Evolutionary conservation across 2,113 vertebrate species (phyloP).

Genomic region (Scopus umbretta): DNA sequence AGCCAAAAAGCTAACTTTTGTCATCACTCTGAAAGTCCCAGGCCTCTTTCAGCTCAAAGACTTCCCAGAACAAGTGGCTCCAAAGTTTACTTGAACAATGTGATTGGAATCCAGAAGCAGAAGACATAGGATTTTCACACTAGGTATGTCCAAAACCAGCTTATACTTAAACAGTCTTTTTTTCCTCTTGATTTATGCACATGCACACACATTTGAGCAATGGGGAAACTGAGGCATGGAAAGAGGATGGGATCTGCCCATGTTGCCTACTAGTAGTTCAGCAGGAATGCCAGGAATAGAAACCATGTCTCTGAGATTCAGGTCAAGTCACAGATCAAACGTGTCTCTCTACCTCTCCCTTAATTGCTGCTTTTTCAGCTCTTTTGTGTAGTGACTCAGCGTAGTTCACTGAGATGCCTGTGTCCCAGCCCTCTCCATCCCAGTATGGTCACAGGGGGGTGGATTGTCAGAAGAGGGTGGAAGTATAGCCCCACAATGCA

Average conservation of each 20-base stretch:
- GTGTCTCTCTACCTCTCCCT: not conserved
- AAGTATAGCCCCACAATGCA: not conserved
- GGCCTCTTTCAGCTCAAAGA: not conserved
- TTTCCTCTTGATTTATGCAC: not conserved
- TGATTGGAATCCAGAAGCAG: not conserved
- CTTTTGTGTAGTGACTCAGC: not conserved
- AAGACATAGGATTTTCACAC: not conserved
- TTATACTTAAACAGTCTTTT: not conserved
- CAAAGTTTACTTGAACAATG: not conserved
- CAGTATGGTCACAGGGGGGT: not conserved
- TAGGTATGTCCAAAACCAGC: not conserved
- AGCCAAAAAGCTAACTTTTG: not conserved
- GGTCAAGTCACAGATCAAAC: not conserved
- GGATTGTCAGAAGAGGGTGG: not conserved
- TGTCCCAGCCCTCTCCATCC: not conserved
- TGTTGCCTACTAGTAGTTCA: not conserved
- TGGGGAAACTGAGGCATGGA: not conserved
- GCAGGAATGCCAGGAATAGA: not conserved
- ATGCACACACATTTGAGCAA: not conserved
- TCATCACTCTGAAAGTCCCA: not conserved
- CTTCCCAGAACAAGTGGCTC: not conserved
- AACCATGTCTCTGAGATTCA: not conserved
- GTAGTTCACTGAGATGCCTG: not conserved
- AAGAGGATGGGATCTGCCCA: not conserved
- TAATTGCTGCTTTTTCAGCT: not conserved